These are phyloP conservation scores for Lanistes nyassanus DNA, from an alignment of 1,140 invertebrate species.

Conservation along the genomic window DNA sequence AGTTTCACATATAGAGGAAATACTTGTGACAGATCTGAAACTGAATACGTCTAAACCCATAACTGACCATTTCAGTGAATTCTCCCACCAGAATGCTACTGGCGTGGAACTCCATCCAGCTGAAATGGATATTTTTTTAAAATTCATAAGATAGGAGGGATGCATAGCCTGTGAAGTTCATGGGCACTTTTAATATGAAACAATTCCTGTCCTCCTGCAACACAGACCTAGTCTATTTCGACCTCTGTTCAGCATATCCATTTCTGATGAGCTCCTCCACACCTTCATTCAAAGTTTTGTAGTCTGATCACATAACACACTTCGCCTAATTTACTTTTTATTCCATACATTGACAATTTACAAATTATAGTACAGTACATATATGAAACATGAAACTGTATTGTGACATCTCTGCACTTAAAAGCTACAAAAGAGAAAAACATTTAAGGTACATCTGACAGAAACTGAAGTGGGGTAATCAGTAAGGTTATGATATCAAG, in stretches of 20 bases:
- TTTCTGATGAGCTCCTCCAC: not conserved
- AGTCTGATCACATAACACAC: not conserved
- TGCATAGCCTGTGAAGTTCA: not conserved
- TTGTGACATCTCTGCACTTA: no score
- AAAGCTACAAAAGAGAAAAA: no score
- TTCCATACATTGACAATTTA: constrained; percentile 10
- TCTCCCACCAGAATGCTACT: no score
- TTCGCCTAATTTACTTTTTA: constrained; percentile 4
- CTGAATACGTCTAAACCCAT: no score
- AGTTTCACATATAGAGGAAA: no score
- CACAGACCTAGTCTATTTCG: not conserved
- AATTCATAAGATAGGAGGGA: not conserved
- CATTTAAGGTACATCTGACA: no score
- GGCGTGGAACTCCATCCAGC: no score
- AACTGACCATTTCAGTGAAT: no score
- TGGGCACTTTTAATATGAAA: not conserved
- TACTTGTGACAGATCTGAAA: no score
- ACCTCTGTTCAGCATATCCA: not conserved
- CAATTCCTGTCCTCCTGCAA: not conserved
- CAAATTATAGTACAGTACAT: constrained; percentile 7
- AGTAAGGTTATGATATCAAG: no score
- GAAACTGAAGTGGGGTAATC: no score
- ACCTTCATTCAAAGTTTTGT: not conserved
- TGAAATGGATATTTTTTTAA: no score
- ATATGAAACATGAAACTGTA: not conserved